These are phyloP conservation scores for Volucella bombylans DNA, from an alignment of 2,888 invertebrate genomes.

Conservation along the genomic window DNA sequence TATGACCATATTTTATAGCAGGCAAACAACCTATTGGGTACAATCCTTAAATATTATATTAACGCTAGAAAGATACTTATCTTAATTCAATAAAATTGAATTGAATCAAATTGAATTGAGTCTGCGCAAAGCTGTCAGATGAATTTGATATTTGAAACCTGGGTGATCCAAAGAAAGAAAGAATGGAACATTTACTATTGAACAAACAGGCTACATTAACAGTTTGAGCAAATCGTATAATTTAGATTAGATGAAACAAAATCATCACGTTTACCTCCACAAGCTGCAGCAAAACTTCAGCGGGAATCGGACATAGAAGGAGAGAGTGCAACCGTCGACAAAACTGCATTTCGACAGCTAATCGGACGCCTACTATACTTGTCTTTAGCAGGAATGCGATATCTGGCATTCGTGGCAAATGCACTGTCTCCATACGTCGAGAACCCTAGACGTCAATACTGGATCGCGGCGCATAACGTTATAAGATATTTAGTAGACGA, in stretches of 20 bases:
- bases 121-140: neutral
- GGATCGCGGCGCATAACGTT: neutral
- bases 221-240: slow-evolving; percentile 18
- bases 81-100: too few species aligned
- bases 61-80: too few species aligned
- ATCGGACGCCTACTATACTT: slow-evolving; percentile 1
- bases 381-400: neutral
- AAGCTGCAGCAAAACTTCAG: slow-evolving; percentile 23
- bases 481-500: neutral
- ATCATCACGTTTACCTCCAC: slow-evolving; percentile 18
- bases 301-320: slow-evolving; percentile 14
- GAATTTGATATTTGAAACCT: neutral
- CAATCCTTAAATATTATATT: too few species aligned
- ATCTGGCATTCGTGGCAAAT: neutral
- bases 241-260: slow-evolving; percentile 25
- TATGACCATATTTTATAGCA: too few species aligned
- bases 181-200: slow-evolving; percentile 13
- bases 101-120: too few species aligned
- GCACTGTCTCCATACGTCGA: neutral
- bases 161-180: neutral
- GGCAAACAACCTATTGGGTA: too few species aligned
- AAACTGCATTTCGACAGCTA: neutral
- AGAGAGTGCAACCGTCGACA: slow-evolving; percentile 13
- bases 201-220: slow-evolving; percentile 32
- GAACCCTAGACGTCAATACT: neutral